These are phyloP conservation scores for Hemitrygon akajei DNA, from an alignment of 2,797 vertebrate species.

Conservation along the genomic window DNA sequence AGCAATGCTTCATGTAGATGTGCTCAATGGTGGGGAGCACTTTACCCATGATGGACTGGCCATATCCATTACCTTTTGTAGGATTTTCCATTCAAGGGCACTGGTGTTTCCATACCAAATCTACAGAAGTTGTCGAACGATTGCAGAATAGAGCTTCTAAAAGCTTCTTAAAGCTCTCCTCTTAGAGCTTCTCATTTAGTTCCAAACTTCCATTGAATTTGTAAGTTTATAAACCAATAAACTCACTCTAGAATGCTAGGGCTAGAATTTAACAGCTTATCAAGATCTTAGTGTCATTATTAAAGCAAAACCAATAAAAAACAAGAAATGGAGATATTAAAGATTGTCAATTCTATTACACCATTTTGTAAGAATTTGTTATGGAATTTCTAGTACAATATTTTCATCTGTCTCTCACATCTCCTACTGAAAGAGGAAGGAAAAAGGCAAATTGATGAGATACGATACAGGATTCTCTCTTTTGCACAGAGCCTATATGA, in stretches of 20 bases:
- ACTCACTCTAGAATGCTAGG: not conserved
- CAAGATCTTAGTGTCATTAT: not conserved
- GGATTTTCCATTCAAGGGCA: no score
- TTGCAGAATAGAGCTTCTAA: no score
- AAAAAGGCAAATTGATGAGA: not conserved
- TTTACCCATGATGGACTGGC: no score
- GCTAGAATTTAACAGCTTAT: not conserved
- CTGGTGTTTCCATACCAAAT: not conserved
- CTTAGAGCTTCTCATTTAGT: no score
- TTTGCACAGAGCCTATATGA: no score
- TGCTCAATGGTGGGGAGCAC: no score
- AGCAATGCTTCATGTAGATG: no score
- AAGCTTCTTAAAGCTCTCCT: no score
- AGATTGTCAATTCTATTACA: not conserved
- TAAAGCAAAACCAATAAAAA: not conserved
- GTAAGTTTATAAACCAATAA: not conserved
- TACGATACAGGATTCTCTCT: no score
- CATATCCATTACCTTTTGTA: no score
- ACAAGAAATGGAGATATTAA: not conserved
- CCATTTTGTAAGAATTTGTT: not conserved
- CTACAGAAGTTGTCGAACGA: not conserved
- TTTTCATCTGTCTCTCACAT: no score
- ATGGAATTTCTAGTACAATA: not conserved
- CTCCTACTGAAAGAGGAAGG: not conserved
- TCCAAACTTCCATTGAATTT: not conserved